Evolutionary conservation across 2,888 invertebrate genomes (phyloP).

Genomic region (Abrostola triplasia): DNA sequence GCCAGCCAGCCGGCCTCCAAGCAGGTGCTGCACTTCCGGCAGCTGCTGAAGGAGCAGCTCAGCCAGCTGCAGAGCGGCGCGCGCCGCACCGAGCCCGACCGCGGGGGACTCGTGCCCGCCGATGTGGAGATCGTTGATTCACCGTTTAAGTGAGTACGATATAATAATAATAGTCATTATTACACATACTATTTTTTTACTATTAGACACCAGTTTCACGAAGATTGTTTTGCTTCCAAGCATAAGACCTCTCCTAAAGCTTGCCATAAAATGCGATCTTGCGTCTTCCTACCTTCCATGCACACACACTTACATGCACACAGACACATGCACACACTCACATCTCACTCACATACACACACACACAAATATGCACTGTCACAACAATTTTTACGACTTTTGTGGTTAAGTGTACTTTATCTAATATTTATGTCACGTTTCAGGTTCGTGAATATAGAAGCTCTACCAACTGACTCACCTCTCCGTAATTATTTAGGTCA

Average conservation of each 20-base stretch:
- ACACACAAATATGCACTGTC: too few species aligned
- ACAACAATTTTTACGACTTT: neutral
- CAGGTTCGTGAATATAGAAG: conserved; percentile 81
- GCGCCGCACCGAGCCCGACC: conserved; percentile 59
- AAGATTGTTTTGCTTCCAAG: too few species aligned
- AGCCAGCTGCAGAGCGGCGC: conserved; percentile 22
- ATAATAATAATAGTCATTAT: too few species aligned
- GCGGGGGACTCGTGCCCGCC: conserved; percentile 70
- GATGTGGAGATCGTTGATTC: conserved; percentile 80
- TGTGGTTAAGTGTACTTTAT: neutral
- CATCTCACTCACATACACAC: too few species aligned
- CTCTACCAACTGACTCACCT: conserved; percentile 73
- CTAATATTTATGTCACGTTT: too few species aligned
- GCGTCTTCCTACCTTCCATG: too few species aligned
- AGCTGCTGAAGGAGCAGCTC: conserved; percentile 76
- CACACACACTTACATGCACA: too few species aligned
- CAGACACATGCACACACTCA: too few species aligned
- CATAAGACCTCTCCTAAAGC: too few species aligned
- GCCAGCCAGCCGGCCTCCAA: conserved; percentile 80
- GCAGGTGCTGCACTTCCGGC: conserved; percentile 78
- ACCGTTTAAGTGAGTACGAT: conserved; percentile 78
- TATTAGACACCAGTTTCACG: too few species aligned
- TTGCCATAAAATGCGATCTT: too few species aligned
- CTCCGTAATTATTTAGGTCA: conserved; percentile 73
- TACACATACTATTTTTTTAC: too few species aligned